Base-by-base conservation (phyloP, 2,888 invertebrate species). In the Nymphalis c-album region DNA sequence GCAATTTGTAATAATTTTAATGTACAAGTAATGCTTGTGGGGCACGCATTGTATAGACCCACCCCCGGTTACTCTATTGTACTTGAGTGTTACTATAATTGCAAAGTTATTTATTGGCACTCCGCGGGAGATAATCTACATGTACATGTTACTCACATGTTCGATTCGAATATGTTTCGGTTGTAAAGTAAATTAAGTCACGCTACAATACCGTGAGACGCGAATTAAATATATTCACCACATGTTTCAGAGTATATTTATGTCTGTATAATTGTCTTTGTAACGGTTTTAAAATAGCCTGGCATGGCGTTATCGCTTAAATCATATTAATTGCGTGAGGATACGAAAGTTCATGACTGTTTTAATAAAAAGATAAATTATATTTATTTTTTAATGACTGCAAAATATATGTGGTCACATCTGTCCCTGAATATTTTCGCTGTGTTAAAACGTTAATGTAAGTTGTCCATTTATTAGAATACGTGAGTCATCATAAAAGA, bases 1-100 rank as follows among this genome's bases (percentile, higher is more conserved):
- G 75, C 83, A 83, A 90, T 90, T 91, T 88, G 89, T 88, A 86
- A 90, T 87, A 83, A 89, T 85, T 91, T 88, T 87, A 87, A 88
- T 88, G 87, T 77, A 79, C 77, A 78, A 82, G 82, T 83, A 82
- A 82, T 82, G 80, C 74, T 77, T 71, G 73, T 69, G 72, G 73
- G 71, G 76, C 79, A 75, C 76, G 77, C 83, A 79, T 76, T 78
- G 79, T 74, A 79, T 75, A 17, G 26, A 55, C 81, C 79, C 83
- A 79, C 80, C 77, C 78, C 77, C 73, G 77, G 77, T 79, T 74
- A 70, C 68, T 64, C 80, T 77, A 85, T 85, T 85, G 85, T 86
- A 71, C 78, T 85, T 80, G 73, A 82, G 79, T 81, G 81, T 80
- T 82, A 86, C 85, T 85, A 84, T 89, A 88, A 85, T 84, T 81